A percentile compares a stretch with the other conserved stretches of the same genome.
Conservation (phyloP, 2,113 vertebrate species). For the Nyctereutes procyonoides region DNA sequence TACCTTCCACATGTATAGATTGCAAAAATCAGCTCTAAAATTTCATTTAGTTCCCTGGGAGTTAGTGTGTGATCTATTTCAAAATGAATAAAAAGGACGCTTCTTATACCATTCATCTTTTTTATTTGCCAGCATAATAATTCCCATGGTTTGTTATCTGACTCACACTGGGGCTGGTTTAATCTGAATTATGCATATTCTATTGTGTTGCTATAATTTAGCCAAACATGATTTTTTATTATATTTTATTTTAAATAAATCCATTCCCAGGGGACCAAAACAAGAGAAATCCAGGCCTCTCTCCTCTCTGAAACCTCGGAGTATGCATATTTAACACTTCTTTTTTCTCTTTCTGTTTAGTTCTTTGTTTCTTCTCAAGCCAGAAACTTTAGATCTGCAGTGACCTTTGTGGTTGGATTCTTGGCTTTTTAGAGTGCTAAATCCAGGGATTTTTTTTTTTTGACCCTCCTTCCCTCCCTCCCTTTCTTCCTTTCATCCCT, state of each 20-base stretch:
- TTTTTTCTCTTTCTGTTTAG: background rate
- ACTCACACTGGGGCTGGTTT: background rate
- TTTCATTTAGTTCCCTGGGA: background rate
- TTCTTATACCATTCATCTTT: background rate
- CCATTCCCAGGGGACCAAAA: background rate
- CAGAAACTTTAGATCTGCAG: background rate
- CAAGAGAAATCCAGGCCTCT: background rate
- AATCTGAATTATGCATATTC: slow-evolving; percentile 6
- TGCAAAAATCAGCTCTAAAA: background rate
- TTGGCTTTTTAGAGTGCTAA: background rate
- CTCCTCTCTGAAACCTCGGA: background rate
- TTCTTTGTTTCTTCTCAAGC: background rate
- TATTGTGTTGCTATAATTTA: background rate
- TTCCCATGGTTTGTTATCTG: background rate
- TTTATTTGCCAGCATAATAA: background rate
- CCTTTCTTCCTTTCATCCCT: background rate
- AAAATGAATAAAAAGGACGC: background rate
- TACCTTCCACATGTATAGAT: background rate
- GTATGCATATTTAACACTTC: background rate
- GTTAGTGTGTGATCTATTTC: background rate
- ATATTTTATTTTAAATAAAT: slow-evolving; percentile 49
- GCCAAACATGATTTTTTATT: background rate
- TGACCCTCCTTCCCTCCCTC: too few relatives aligned
- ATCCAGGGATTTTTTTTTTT: background rate
- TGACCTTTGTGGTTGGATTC: background rate